These are phyloP conservation scores for Euphonia xanthogaster DNA, from an alignment of 2,797 vertebrate genomes.

Conservation along the genomic window DNA sequence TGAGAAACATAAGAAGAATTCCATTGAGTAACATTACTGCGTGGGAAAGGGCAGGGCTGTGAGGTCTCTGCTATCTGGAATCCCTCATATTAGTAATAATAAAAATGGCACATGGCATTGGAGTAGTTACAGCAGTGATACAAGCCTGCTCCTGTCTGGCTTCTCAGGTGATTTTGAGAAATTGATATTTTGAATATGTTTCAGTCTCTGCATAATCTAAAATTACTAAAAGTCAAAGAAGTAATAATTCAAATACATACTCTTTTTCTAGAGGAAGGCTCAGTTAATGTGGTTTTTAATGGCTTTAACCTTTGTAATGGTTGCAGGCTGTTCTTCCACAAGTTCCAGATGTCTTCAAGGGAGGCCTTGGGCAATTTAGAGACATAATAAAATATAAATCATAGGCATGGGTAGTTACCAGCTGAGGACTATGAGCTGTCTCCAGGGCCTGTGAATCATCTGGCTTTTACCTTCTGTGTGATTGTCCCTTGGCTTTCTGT, in stretches of 20 bases:
- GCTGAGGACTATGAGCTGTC: neutral
- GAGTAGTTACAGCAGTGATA: neutral
- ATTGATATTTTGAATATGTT: neutral
- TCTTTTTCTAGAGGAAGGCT: neutral
- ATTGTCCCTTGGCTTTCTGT: neutral
- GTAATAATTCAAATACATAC: neutral
- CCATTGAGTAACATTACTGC: neutral
- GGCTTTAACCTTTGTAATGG: neutral
- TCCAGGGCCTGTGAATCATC: neutral
- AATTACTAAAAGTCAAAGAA: neutral
- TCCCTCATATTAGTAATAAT: neutral
- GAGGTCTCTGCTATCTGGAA: neutral
- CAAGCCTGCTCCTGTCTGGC: neutral
- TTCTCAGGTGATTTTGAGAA: neutral
- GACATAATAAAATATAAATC: neutral
- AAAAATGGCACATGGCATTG: neutral
- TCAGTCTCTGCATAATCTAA: neutral
- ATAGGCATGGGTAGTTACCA: neutral
- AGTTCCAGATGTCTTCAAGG: neutral
- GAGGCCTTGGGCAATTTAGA: neutral
- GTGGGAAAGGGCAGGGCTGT: neutral
- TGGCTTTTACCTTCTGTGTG: neutral
- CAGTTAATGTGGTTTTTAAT: neutral
- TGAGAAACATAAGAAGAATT: neutral
- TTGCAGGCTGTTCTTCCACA: neutral